phyloP scores from a whole-genome alignment of 2,797 vertebrate genomes.

The Sorex maritimensis region DNA sequence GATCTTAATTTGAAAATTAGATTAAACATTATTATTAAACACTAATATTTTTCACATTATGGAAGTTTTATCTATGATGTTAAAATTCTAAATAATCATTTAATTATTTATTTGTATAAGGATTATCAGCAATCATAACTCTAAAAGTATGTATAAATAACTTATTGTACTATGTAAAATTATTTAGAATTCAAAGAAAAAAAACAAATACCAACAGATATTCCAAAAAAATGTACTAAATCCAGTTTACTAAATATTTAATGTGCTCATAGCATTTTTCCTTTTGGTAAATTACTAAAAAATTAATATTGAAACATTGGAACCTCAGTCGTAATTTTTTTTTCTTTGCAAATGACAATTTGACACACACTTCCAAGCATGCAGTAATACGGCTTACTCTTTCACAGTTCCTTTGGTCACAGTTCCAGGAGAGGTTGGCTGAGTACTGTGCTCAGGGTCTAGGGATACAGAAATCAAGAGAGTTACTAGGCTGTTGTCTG shows the following conservation, averaged over 20 bases:
- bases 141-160: not conserved
- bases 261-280: not conserved
- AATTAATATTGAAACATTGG: not conserved
- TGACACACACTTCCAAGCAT: not conserved
- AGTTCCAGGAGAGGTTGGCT: not conserved
- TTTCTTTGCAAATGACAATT: not conserved
- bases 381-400: not conserved
- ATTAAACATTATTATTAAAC: not conserved
- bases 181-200: constrained; percentile 32
- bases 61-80: not conserved
- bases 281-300: constrained; percentile 35
- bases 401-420: not conserved
- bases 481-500: not conserved
- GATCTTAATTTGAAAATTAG: constrained; percentile 63
- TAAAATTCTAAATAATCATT: constrained; percentile 22
- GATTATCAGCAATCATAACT: not conserved
- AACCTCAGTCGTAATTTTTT: not conserved
- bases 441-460: not conserved
- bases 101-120: constrained; percentile 53
- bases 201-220: constrained; percentile 6
- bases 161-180: not conserved
- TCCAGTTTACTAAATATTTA: not conserved
- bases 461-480: not conserved
- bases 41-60: constrained; percentile 6
- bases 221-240: not conserved